Conservation (phyloP, 2,797 vertebrate genomes). For the Cichlasoma orientale region DNA sequence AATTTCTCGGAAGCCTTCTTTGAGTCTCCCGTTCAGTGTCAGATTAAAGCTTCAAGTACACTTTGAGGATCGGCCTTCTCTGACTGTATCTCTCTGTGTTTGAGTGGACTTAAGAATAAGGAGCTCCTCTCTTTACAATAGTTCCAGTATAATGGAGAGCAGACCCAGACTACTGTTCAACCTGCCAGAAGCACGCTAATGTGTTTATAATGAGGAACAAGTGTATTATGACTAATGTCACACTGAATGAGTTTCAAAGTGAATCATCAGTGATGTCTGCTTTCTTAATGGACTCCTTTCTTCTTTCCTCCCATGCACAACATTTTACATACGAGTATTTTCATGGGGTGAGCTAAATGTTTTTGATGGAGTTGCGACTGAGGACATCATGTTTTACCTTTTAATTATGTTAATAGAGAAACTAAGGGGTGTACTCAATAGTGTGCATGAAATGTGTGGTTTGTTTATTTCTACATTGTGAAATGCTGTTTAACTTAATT, state of each 20-base stretch:
- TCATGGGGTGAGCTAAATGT: slow-evolving; percentile 20
- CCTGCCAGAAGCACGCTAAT: slow-evolving; percentile 66
- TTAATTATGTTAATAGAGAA: neutral
- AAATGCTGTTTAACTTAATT: neutral
- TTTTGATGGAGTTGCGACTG: slow-evolving; percentile 3
- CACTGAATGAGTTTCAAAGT: slow-evolving; percentile 59
- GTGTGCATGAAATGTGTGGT: neutral
- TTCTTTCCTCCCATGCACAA: neutral
- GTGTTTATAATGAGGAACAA: slow-evolving; percentile 75
- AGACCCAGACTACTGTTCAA: slow-evolving; percentile 50
- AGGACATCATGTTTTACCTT: neutral
- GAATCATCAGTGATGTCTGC: slow-evolving; percentile 50
- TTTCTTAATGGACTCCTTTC: slow-evolving; percentile 40
- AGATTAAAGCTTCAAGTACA: slow-evolving; percentile 23
- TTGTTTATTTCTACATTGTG: neutral
- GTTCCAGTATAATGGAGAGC: slow-evolving; percentile 58
- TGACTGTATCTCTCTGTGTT: slow-evolving; percentile 30
- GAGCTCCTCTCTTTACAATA: slow-evolving; percentile 43
- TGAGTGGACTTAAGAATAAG: slow-evolving; percentile 53
- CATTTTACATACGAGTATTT: slow-evolving; percentile 21
- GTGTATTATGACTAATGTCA: slow-evolving; percentile 72
- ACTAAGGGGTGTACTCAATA: neutral
- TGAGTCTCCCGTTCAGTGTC: neutral
- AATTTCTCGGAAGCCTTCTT: neutral
- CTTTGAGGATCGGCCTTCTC: slow-evolving; percentile 7